Evolutionary conservation across 2,888 invertebrate genomes (phyloP).

Genomic region (Archaeoteleia sp.): DNA sequence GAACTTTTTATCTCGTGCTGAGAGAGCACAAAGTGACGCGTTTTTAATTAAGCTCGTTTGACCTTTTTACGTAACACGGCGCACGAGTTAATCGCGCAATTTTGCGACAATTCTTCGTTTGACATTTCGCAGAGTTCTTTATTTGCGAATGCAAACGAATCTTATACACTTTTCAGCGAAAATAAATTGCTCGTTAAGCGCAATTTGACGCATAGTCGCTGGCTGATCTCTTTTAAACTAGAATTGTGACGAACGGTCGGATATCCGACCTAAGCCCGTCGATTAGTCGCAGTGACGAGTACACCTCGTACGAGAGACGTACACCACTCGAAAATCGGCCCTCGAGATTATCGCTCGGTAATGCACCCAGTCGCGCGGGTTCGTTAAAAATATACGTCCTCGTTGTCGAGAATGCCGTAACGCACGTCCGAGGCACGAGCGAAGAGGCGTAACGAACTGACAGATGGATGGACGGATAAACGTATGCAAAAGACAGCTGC

Average conservation of each 20-base stretch:
- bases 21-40: not conserved
- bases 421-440: slow-evolving; percentile 35
- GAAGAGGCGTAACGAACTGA: slow-evolving; percentile 51
- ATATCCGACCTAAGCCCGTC: not conserved
- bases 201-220: not conserved
- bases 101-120: no score
- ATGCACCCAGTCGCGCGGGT: slow-evolving; percentile 22
- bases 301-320: not conserved
- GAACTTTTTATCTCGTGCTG: slow-evolving; percentile 8
- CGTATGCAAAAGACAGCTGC: slow-evolving; percentile 56
- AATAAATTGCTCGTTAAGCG: not conserved
- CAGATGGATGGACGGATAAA: slow-evolving; percentile 50
- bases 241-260: slow-evolving; percentile 3
- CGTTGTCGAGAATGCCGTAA: slow-evolving; percentile 36
- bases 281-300: slow-evolving; percentile 2
- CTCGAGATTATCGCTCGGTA: slow-evolving; percentile 9
- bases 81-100: not conserved
- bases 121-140: no score
- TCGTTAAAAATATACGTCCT: slow-evolving; percentile 58
- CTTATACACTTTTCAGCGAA: not conserved
- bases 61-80: slow-evolving; percentile 5
- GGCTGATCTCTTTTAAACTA: not conserved
- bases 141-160: no score
- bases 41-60: slow-evolving; percentile 9
- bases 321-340: not conserved